phyloP scores from a whole-genome alignment of 1,140 invertebrate genomes.

The Atta cephalotes region DNA sequence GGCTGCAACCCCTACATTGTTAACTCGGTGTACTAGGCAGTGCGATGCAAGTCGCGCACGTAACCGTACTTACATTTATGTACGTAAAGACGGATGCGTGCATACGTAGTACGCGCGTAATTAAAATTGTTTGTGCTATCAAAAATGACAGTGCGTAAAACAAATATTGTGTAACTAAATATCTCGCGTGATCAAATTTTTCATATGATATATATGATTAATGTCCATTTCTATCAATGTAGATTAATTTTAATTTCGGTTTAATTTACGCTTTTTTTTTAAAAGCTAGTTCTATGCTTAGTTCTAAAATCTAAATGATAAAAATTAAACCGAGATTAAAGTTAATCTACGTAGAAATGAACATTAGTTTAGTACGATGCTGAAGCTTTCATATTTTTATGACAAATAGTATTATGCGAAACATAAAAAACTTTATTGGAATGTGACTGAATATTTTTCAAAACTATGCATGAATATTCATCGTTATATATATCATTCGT shows the following conservation, averaged over 20 bases:
- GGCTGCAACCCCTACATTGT: conserved; percentile 68
- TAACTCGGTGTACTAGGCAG: conserved; percentile 60
- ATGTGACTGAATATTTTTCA: not conserved
- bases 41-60: conserved; percentile 18
- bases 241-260: no score
- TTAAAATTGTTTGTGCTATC: conserved; percentile 56
- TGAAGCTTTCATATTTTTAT: not conserved
- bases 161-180: not conserved
- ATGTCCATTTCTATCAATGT: no score
- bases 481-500: not conserved
- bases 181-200: not conserved
- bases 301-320: no score
- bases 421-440: not conserved
- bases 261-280: no score
- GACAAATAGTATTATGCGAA: not conserved
- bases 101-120: conserved; percentile 18
- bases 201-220: not conserved
- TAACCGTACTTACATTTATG: conserved; percentile 9
- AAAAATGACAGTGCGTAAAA: conserved; percentile 30
- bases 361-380: not conserved
- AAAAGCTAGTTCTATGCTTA: no score
- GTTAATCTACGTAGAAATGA: no score
- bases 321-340: no score
- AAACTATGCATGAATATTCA: not conserved
- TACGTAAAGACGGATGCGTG: not conserved